Base-by-base conservation (phyloP, 2,113 vertebrate genomes). In the Psammodynastes pulverulentus region DNA sequence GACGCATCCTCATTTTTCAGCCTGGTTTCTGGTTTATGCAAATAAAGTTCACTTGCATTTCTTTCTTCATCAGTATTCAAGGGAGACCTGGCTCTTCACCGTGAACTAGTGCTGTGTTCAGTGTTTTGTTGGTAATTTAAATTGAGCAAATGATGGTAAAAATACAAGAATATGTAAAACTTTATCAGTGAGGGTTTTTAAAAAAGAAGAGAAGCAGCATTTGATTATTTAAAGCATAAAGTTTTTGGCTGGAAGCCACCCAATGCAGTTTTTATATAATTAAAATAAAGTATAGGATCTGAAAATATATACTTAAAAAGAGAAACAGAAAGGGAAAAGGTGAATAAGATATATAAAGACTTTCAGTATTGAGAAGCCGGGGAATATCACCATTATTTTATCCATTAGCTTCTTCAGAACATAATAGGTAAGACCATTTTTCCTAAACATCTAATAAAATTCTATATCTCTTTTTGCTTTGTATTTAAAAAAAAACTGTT, bases 341-440 rank as follows among this genome's bases (percentile, higher is more conserved):
- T 9, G 21, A 90, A 51, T 21, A 72, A 17, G 62, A 45, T 49
- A 43, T 52, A 62, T 92, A 5, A 91, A 39, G 95, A 92, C 43
- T 84, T 92, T 91, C 90, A 17, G 3, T 91, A 34, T 95, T 96
- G 94, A 96, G 94, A 95, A 95, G 91, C 95, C 94, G 95, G 91
- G 91, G 86, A 94, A 94, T 96, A 84, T 94, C 87, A 90, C 93
- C 96, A 90, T 94, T 84, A 96, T 48, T 93, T 49, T 2, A 0
- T 93, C 85, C 93, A 79, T 86, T 67, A 93, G 45, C 85, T 88
- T 95, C 49, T 95, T 92, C 94, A 95, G 90, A 93, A 93, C 96
- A 72, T 95, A 93, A 96, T 87, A 97, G 96, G 96, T 97, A 97
- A 97, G 96, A 96, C 56, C 29, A 86, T 92, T 96, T 96, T 96